Conservation (phyloP, 2,888 invertebrate genomes). For the Osmoderma eremita region DNA sequence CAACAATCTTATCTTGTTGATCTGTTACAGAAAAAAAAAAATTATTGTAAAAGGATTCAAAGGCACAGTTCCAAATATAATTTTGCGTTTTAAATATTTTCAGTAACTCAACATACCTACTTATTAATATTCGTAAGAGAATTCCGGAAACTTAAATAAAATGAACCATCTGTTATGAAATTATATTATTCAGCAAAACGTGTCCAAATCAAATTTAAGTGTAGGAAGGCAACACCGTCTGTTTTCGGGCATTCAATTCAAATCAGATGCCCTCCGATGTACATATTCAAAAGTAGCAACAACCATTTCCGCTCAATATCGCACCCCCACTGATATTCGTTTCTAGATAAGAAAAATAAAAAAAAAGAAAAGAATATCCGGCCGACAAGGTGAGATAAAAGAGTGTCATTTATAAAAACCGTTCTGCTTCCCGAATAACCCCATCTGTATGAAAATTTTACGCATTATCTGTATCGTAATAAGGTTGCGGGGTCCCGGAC, state of each 20-base stretch:
- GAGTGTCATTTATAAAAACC: slow-evolving; percentile 31
- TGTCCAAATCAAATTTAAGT: too few species aligned
- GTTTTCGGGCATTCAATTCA: slow-evolving; percentile 3
- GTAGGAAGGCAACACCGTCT: background rate
- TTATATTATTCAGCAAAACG: too few species aligned
- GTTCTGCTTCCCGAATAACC: slow-evolving; percentile 36
- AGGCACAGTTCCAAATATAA: too few species aligned
- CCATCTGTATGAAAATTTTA: slow-evolving; percentile 38
- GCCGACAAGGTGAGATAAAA: slow-evolving; percentile 36
- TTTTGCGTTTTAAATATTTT: too few species aligned
- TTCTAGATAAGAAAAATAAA: slow-evolving; percentile 20
- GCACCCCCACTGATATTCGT: slow-evolving; percentile 27
- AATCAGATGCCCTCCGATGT: background rate
- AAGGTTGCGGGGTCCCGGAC: slow-evolving; percentile 30
- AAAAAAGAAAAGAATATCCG: slow-evolving; percentile 22
- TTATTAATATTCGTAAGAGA: too few species aligned
- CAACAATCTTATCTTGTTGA: too few species aligned
- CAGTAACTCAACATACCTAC: too few species aligned
- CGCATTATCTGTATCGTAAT: slow-evolving; percentile 36
- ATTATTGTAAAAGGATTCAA: too few species aligned
- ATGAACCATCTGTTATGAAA: too few species aligned
- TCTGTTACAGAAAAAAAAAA: too few species aligned
- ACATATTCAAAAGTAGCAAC: slow-evolving; percentile 10
- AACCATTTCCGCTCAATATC: slow-evolving; percentile 27
- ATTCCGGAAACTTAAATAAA: too few species aligned